These are phyloP conservation scores for Steinernema hermaphroditum DNA, from an alignment of 2,888 invertebrate genomes.

Conservation along the genomic window DNA sequence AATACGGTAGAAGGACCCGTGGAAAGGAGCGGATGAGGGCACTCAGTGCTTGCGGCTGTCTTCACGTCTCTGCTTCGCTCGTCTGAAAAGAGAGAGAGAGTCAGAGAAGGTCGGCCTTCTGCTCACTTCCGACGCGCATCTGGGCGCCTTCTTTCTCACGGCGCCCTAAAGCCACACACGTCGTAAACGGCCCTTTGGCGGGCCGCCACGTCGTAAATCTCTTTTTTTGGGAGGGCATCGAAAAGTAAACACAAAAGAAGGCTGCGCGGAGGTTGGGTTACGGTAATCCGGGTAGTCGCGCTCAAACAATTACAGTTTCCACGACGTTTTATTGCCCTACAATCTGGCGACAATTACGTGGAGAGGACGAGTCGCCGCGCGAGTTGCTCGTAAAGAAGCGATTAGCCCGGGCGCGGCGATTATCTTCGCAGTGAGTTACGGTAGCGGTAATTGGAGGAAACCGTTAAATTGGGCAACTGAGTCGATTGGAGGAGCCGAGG, in stretches of 20 bases:
- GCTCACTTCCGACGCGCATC: constrained; percentile 6
- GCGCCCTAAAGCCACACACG: constrained; percentile 30
- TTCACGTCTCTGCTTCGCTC: constrained; percentile 19
- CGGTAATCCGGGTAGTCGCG: constrained; percentile 28
- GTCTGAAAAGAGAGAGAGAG: background rate
- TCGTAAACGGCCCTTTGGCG: constrained; percentile 22
- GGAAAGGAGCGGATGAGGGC: background rate
- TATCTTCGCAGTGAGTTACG: constrained; percentile 19
- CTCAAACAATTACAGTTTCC: constrained; percentile 22
- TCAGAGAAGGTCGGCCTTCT: background rate
- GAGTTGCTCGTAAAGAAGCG: constrained; percentile 27
- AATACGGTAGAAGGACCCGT: constrained; percentile 24
- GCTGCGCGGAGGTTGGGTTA: constrained; percentile 19
- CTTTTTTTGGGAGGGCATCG: background rate
- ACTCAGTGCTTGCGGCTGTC: constrained; percentile 6
- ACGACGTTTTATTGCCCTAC: constrained; percentile 28
- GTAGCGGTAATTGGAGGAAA: constrained; percentile 26
- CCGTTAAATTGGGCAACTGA: constrained; percentile 29
- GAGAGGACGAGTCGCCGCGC: constrained; percentile 26
- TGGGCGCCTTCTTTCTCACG: constrained; percentile 29
- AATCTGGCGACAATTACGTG: constrained; percentile 30
- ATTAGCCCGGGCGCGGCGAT: constrained; percentile 15
- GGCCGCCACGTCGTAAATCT: constrained; percentile 30
- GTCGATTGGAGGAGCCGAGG: background rate
- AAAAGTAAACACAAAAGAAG: background rate